phyloP scores from a whole-genome alignment of 2,888 invertebrate genomes.

The Mesorhabditis spiculigera region DNA sequence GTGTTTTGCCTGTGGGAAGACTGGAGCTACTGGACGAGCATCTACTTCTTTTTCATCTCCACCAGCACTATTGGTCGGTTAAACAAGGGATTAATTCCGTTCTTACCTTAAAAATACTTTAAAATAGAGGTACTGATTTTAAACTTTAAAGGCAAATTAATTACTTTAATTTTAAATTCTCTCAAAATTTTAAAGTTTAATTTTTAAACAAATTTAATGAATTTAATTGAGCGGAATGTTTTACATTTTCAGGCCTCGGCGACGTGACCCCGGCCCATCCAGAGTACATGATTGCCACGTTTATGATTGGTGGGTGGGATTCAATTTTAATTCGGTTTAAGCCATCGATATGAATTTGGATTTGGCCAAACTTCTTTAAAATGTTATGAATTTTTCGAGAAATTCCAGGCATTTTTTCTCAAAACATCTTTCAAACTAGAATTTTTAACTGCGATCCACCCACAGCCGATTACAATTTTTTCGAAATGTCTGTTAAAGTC shows the following conservation, averaged over 20 bases:
- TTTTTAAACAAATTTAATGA: too few species aligned
- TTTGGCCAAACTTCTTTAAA: too few species aligned
- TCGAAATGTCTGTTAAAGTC: too few species aligned
- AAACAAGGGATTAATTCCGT: not conserved
- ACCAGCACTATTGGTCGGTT: constrained; percentile 46
- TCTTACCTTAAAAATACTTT: constrained; percentile 8
- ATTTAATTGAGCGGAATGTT: not conserved
- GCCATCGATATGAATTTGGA: not conserved
- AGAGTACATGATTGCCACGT: constrained; percentile 61
- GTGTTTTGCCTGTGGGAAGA: constrained; percentile 68
- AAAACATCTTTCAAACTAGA: too few species aligned
- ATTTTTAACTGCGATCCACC: too few species aligned
- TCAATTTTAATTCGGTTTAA: not conserved
- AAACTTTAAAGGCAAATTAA: too few species aligned
- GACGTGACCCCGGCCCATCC: constrained; percentile 62
- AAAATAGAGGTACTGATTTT: too few species aligned
- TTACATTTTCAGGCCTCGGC: constrained; percentile 58
- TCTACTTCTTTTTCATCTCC: constrained; percentile 58
- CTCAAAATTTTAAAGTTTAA: not conserved
- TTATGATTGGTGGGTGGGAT: constrained; percentile 35
- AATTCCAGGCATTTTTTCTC: too few species aligned
- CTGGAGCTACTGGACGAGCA: constrained; percentile 54
- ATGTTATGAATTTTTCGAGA: too few species aligned
- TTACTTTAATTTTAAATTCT: not conserved
- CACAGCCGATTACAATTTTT: too few species aligned